Base-by-base conservation (phyloP, 2,888 invertebrate species). In the Ypsolopha scabrella region DNA sequence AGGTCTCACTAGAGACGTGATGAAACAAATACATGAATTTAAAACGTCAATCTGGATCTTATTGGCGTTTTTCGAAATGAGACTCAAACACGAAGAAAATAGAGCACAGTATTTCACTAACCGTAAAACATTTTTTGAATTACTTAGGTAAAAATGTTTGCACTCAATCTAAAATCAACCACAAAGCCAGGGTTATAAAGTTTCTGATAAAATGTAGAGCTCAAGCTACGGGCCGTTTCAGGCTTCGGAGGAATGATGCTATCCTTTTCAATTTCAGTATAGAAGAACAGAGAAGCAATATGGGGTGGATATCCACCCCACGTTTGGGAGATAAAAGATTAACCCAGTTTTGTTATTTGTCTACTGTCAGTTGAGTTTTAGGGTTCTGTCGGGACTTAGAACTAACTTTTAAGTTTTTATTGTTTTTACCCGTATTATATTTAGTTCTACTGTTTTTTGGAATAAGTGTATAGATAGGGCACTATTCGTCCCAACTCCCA, bases 321-420 rank as follows among this genome's bases (percentile, higher is more conserved):
- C 60, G 70, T 56, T 70, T 77, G 82, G 85, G 85, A 75, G 85
- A 85, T 76, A 76, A 83, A 83, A 85, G 85, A 85, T 86, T 86
- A 86, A 86, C 85, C 85, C 80, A 86, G 85, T 86, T 85, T 83
- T 82, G 85, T 85, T 85, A 85, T 86, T 86, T 86, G 85, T 86
- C 85, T 85, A 85, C 81, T 85, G 85, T 82, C 85, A 85, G 83
- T 81, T 71, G 81, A 83, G 85, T 85, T 80, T 80, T 24, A 24
- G 24, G 24, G 24, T 24, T 24, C 24, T 24, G 4, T 24, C 24
- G 24, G 24, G 4, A 24, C 24, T 24, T 24, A 2, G 24, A 24
- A 24, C n/a, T n/a, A n/a, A n/a, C n/a, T n/a, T n/a, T n/a, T n/a
- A n/a, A n/a, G n/a, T n/a, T n/a, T n/a, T n/a, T n/a, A n/a, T n/a